Evolutionary conservation across 2,113 vertebrate genomes (phyloP), one percentile per base, ranked within the genome.

Genomic region (Oreochromis niloticus): DNA sequence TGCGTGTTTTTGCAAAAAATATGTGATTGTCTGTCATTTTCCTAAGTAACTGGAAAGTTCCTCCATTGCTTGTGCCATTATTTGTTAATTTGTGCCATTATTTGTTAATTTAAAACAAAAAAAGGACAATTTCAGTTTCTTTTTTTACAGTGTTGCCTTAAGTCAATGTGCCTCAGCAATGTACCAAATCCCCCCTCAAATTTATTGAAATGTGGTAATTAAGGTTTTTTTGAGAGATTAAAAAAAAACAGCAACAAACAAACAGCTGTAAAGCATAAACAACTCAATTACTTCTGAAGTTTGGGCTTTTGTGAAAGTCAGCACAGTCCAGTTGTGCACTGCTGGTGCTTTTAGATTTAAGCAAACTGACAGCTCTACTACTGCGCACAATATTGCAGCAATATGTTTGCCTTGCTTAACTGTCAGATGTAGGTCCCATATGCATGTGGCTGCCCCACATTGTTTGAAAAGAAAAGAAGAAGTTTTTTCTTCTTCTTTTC

Each of bases 341-440:
- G 24, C 80, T 81, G 84, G 36, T 59, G 16, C 78, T 36, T 92
- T 84, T 39, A 83, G 79, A 61, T 89, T 82, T 80, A 54, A 50
- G 39, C 17, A 16, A 80, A 27, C 66, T 81, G 90, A 93, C 85
- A 88, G 88, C 85, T 83, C 68, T 27, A 41, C 85, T 27, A 10
- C 43, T 84, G 83, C 17, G 30, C 75, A 68, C 84, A 61, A 86
- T 89, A 80, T 91, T 88, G 78, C 88, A 83, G 75, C 83, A 83
- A 75, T 87, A 81, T 83, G 84, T 92, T 85, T 73, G 82, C 57
- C 46, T 55, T 85, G 54, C 85, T 66, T 22, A 27, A 80, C 87
- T 86, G 90, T 91, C 91, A 92, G 68, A 75, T 63, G 66, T 30
- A 66, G 81, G 78, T 86, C 85, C 87, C 88, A 83, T 16, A 82